Evolutionary conservation across 2,113 vertebrate genomes (phyloP), one percentile per base, ranked within the genome.

Genomic region (Neolamprologus fasciatus): DNA sequence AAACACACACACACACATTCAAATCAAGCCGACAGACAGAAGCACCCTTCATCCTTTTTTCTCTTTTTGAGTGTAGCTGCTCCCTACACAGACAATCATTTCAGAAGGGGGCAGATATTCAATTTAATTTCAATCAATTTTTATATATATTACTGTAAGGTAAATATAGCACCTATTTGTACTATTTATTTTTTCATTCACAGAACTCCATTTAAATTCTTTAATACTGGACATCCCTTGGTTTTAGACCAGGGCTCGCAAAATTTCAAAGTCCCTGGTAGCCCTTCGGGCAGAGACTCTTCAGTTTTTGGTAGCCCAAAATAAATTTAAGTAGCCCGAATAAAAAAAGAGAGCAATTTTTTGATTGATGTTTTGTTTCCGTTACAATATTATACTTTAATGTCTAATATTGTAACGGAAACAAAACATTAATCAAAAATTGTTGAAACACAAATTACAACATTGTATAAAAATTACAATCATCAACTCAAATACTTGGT

Each of bases 381-480:
- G 0, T 51, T 51, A 51, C 50, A 9, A n/a, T 51, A 51, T 51
- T 51, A n/a, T 51, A 51, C 8, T 0, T 19, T 51, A 19, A 51
- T 0, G 50, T 51, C 5, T 51, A 51, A 51, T 51, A 51, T 51
- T 51, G 4, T 51, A 51, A 51, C 2, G 17, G 47, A n/a, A n/a
- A n/a, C n/a, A n/a, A n/a, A n/a, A n/a, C n/a, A n/a, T n/a, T n/a
- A 51, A 9, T 19, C 47, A 3, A 19, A 51, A 51, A 51, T 51
- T 51, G 17, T 19, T 51, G 17, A 51, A 50, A 51, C 47, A 19
- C 47, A 51, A 51, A 51, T 51, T 51, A 51, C 47, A 51, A 51
- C 47, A 51, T 19, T 51, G 47, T 51, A 51, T 19, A 19, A 51
- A 51, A 51, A 19, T 5, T 9, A 9, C 17, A 50, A 19, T 51